Evolutionary conservation across 2,797 vertebrate species (phyloP).

Genomic region (Platyrinchus mystaceus): DNA sequence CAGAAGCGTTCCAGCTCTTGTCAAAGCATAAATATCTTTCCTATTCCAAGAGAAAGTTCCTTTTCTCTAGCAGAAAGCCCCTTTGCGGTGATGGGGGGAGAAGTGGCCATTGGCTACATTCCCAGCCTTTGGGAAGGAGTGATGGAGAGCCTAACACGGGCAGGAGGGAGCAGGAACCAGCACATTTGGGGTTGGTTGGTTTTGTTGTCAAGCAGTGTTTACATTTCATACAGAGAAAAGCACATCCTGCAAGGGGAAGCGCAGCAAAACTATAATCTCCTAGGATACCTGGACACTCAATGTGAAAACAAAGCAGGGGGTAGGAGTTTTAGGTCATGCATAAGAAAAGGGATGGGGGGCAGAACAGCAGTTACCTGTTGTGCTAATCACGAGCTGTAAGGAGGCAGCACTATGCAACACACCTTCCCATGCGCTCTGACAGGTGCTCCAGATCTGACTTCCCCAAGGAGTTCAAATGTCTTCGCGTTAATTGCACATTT

Average conservation of each 20-base stretch:
- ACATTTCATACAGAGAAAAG: slow-evolving; percentile 36
- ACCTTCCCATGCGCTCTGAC: slow-evolving; percentile 11
- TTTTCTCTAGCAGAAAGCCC: background rate
- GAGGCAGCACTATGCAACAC: slow-evolving; percentile 15
- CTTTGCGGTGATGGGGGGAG: background rate
- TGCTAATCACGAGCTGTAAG: background rate
- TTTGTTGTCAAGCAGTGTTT: slow-evolving; percentile 36
- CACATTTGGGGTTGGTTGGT: background rate
- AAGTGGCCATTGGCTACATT: background rate
- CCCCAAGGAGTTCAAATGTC: slow-evolving; percentile 8
- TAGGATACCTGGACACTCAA: background rate
- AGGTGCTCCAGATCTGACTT: slow-evolving; percentile 38
- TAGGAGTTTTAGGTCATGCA: slow-evolving; percentile 7
- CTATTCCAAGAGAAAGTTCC: background rate
- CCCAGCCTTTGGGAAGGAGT: background rate
- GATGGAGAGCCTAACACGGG: background rate
- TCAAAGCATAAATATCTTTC: slow-evolving; percentile 18
- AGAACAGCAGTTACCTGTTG: slow-evolving; percentile 36
- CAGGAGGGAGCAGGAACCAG: background rate
- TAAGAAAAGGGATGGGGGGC: background rate
- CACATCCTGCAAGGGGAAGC: slow-evolving; percentile 41
- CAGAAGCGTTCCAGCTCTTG: background rate
- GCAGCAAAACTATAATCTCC: slow-evolving; percentile 45
- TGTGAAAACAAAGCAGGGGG: slow-evolving; percentile 10
- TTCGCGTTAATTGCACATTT: slow-evolving; percentile 54